These are phyloP conservation scores for Dasypolia templi DNA, from an alignment of 2,888 invertebrate genomes.

Conservation along the genomic window DNA sequence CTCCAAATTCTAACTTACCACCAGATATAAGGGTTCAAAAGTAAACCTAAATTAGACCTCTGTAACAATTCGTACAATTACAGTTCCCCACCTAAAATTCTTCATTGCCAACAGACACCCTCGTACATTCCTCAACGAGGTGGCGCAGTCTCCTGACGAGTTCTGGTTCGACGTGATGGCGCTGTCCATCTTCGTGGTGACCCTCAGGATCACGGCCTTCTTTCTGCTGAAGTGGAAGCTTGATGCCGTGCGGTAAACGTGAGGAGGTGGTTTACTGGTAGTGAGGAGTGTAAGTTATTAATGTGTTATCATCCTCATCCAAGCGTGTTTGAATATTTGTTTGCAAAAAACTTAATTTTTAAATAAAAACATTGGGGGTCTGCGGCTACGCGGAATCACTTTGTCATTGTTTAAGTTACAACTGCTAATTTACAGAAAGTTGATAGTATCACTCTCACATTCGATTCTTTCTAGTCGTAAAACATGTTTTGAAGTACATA, in stretches of 20 bases:
- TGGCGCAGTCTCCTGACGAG: slow-evolving; percentile 95
- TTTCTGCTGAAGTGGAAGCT: slow-evolving; percentile 95
- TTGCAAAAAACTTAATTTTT: no score
- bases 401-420: not conserved
- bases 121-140: slow-evolving; percentile 94
- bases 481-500: slow-evolving; percentile 19
- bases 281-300: slow-evolving; percentile 26
- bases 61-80: no score
- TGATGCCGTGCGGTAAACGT: slow-evolving; percentile 91
- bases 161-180: slow-evolving; percentile 96
- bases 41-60: not conserved
- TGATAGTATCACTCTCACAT: not conserved
- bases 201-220: slow-evolving; percentile 92
- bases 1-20: not conserved
- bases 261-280: not conserved
- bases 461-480: not conserved
- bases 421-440: not conserved
- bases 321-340: not conserved
- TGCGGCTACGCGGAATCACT: not conserved
- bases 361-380: no score
- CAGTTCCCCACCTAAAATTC: not conserved
- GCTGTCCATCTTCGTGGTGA: slow-evolving; percentile 92
- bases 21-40: not conserved
- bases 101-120: slow-evolving; percentile 91
- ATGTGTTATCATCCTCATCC: slow-evolving; percentile 13